phyloP scores from a whole-genome alignment of 2,888 invertebrate species.

The Thymelicus lineola region DNA sequence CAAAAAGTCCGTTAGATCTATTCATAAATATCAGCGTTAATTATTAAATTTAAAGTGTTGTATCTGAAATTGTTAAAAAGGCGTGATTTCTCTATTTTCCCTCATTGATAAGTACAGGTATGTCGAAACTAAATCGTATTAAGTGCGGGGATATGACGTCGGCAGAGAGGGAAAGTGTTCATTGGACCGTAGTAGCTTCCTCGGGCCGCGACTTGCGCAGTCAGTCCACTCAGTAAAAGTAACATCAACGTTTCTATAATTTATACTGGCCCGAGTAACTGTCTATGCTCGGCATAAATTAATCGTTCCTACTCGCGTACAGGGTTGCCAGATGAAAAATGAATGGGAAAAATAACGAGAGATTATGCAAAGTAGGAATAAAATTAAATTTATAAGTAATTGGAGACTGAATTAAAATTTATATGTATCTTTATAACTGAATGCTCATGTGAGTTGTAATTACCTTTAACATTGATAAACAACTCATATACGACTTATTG shows the following conservation, averaged over 20 bases:
- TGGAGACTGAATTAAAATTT: no score
- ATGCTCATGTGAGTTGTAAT: no score
- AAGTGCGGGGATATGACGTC: constrained; percentile 59
- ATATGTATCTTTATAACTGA: no score
- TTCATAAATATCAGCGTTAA: neutral
- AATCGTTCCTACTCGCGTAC: constrained; percentile 5
- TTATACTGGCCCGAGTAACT: constrained; percentile 46
- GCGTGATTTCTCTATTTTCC: constrained; percentile 32
- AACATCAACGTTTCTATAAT: constrained; percentile 49
- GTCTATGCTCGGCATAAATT: constrained; percentile 22
- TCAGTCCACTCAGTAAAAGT: constrained; percentile 59
- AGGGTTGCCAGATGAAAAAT: neutral
- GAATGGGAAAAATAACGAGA: no score
- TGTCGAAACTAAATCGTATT: constrained; percentile 41
- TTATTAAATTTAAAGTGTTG: neutral
- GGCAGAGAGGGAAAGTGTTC: constrained; percentile 77
- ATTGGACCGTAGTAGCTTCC: constrained; percentile 68
- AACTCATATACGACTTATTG: no score
- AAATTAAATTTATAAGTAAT: no score
- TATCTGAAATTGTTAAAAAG: neutral
- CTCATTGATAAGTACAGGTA: constrained; percentile 30
- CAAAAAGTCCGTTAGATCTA: neutral
- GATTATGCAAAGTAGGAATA: no score
- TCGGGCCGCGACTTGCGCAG: constrained; percentile 45
- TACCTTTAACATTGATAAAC: no score